Evolutionary conservation across 1,140 invertebrate genomes (phyloP).

Genomic region (Copidosoma floridanum): DNA sequence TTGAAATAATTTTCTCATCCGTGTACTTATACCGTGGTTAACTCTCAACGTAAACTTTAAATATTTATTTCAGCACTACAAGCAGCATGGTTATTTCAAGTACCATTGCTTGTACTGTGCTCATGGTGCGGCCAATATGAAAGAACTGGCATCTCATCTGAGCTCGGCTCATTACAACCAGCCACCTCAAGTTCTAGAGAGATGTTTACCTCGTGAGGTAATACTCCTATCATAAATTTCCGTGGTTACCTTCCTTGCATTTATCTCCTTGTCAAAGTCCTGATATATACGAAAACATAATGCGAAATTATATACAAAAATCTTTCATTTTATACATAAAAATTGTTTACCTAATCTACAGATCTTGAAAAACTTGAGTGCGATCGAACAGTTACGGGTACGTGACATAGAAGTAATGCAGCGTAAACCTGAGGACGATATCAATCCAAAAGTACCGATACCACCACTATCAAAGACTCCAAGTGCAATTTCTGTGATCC

Average conservation of each 20-base stretch:
- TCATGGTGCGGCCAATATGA: conserved; percentile 47
- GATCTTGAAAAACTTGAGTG: conserved; percentile 35
- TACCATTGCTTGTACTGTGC: conserved; percentile 59
- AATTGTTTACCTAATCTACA: conserved; percentile 25
- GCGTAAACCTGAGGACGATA: not conserved
- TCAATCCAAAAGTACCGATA: not conserved
- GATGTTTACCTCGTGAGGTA: conserved; percentile 44
- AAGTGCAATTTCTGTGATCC: not conserved
- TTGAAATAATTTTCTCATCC: too few species aligned
- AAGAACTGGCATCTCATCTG: conserved; percentile 54
- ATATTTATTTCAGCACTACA: conserved; percentile 51
- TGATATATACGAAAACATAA: too few species aligned
- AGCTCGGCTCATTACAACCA: conserved; percentile 52
- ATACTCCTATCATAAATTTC: too few species aligned
- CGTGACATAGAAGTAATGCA: conserved; percentile 38
- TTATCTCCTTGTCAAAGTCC: not conserved
- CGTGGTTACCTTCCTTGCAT: too few species aligned
- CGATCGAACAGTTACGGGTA: conserved; percentile 44
- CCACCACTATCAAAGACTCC: not conserved
- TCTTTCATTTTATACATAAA: too few species aligned
- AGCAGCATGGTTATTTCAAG: conserved; percentile 51
- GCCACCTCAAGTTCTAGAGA: conserved; percentile 49
- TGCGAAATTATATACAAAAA: too few species aligned
- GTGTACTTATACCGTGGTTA: not conserved
- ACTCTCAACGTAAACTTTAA: not conserved